Conservation (phyloP, 2,888 invertebrate genomes). For the Alcis repandata region DNA sequence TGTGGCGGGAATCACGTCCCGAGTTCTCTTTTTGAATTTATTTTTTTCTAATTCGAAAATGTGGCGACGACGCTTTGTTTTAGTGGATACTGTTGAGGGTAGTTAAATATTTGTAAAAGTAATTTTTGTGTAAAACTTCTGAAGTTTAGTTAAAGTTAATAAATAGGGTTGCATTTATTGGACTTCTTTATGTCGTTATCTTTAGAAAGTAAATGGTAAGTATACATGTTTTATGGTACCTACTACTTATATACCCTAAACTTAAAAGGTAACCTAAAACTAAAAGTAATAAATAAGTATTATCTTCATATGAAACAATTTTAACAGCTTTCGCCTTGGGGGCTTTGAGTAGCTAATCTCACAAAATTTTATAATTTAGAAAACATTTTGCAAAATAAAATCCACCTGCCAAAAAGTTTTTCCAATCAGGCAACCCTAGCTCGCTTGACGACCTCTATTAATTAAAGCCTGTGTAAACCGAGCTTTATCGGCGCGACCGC, state of each 20-base stretch:
- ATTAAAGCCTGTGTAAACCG: constrained; percentile 85
- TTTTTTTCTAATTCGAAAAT: constrained; percentile 32
- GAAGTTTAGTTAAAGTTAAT: too few species aligned
- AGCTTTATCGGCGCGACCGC: constrained; percentile 79
- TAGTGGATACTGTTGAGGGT: background rate
- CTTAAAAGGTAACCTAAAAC: too few species aligned
- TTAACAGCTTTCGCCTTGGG: too few species aligned
- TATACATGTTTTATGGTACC: too few species aligned
- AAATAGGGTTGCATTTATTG: too few species aligned
- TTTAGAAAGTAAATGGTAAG: too few species aligned
- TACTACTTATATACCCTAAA: too few species aligned
- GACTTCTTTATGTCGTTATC: too few species aligned
- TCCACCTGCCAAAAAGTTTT: constrained; percentile 38
- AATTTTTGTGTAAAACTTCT: background rate
- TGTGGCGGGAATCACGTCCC: constrained; percentile 44
- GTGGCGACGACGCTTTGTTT: constrained; percentile 12
- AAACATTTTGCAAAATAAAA: constrained; percentile 6
- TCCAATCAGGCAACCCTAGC: constrained; percentile 59
- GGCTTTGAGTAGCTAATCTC: background rate
- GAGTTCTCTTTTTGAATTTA: constrained; percentile 24
- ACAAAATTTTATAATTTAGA: background rate
- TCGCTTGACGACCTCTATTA: constrained; percentile 80
- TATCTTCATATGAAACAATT: too few species aligned
- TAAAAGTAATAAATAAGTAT: too few species aligned
- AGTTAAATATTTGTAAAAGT: constrained; percentile 10